A percentile compares a stretch with the other conserved stretches of the same genome.
These are phyloP conservation scores for Acanthis flammea DNA, from an alignment of 2,797 vertebrate species.

Conservation along the genomic window DNA sequence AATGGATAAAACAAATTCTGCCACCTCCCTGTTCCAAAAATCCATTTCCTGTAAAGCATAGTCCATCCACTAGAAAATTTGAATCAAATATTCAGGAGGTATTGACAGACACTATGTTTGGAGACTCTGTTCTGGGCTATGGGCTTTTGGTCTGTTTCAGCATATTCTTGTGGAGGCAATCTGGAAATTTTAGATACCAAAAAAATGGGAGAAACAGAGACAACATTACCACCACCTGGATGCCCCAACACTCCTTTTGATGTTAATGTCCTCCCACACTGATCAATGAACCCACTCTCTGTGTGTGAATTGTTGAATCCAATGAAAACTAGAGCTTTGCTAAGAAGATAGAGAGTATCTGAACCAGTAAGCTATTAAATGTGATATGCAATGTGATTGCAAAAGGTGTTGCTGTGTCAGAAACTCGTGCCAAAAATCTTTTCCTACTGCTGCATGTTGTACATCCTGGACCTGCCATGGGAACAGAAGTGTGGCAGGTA, in stretches of 20 bases:
- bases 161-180: background rate
- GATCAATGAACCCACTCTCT: rapidly evolving
- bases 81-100: background rate
- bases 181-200: background rate
- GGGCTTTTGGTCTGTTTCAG: background rate
- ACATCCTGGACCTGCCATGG: background rate
- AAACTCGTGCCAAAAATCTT: background rate
- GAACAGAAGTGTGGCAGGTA: background rate
- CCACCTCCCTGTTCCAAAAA: background rate
- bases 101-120: background rate
- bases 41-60: background rate
- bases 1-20: background rate
- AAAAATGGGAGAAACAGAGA: background rate
- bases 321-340: background rate
- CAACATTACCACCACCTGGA: background rate
- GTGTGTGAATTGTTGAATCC: background rate
- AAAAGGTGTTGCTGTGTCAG: background rate
- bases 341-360: background rate
- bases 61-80: background rate
- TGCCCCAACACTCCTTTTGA: background rate
- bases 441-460: background rate
- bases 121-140: background rate
- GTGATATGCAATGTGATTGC: background rate
- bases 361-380: background rate
- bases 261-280: background rate